Percentiles rank a stretch among this genome's conserved stretches.
Evolutionary conservation across 2,797 vertebrate genomes (phyloP).

Genomic region (Channa striata): DNA sequence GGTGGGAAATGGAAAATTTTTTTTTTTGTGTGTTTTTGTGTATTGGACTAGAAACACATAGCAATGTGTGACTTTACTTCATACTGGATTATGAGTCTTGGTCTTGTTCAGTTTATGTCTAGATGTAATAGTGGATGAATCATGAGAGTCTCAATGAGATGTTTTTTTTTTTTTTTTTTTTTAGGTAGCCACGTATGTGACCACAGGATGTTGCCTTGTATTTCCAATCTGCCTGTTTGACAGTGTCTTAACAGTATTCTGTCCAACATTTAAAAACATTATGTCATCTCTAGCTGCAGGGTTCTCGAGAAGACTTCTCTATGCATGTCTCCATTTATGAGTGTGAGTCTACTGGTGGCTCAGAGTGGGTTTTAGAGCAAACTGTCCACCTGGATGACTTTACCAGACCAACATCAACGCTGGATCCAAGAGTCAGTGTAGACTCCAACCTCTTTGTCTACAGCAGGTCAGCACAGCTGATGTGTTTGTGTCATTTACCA

Average conservation of each 20-base stretch:
- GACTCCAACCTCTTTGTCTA: conserved; percentile 99
- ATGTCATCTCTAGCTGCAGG: conserved; percentile 51
- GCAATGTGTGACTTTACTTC: neutral
- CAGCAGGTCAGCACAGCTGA: conserved; percentile 83
- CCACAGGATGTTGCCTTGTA: neutral
- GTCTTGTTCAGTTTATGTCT: no score
- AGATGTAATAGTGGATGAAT: neutral
- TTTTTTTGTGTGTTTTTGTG: conserved; percentile 1
- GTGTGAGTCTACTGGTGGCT: conserved; percentile 98
- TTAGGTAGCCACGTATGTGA: no score
- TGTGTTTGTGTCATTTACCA: conserved; percentile 5
- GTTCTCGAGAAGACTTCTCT: conserved; percentile 90
- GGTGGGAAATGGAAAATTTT: conserved; percentile 66
- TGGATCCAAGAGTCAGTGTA: conserved; percentile 95
- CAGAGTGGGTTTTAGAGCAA: conserved; percentile 98
- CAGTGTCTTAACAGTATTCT: neutral
- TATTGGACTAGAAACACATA: neutral
- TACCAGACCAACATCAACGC: conserved; percentile 88
- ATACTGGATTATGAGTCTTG: neutral
- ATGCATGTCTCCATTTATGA: conserved; percentile 99
- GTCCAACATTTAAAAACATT: neutral
- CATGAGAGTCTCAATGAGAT: neutral
- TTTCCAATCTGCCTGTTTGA: neutral
- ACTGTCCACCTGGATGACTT: conserved; percentile 96
- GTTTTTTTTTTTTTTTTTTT: no score